Evolutionary conservation across 2,113 vertebrate species (phyloP), one percentile per base, ranked within the genome.

Genomic region (Oryzias woworae): DNA sequence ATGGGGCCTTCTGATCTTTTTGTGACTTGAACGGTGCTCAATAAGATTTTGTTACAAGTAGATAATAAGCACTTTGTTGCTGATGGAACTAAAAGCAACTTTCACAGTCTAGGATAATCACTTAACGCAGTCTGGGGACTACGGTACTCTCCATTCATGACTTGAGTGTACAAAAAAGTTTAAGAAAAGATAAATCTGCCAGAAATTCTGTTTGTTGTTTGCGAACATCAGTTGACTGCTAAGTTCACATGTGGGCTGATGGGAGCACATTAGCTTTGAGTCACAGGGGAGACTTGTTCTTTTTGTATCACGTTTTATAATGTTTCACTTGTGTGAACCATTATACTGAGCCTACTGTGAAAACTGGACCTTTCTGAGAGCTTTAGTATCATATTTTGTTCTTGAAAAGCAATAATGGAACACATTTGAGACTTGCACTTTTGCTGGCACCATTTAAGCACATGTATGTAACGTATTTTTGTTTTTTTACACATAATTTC

Each of bases 301-400:
- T 51, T 47, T 45, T 17, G 31, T 62, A 73, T 51, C 71, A 50
- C 71, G 45, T 70, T 26, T 7, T 23, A 44, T 46, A 53, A 54
- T 36, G 41, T 42, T 81, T 78, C 72, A 83, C 66, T 66, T 41
- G 22, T 56, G 62, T 75, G 64, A 51, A 52, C 24, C 50, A 58
- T 82, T 75, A 58, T 62, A 54, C 43, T 53, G 57, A 17, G 53
- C 71, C 67, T 73, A 51, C 66, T 81, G 53, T 68, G 65, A 84
- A 86, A 89, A 85, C 72, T 83, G 70, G 77, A 72, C 84, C 76
- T 78, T 23, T 77, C 67, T 71, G 87, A 88, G 73, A 89, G 50
- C 60, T 48, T 44, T 18, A 6, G 23, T 49, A 45, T 85, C 73
- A 78, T 58, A 80, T 86, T 83, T 73, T 85, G 57, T 66, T 20